Conservation (phyloP, 2,113 vertebrate genomes). For the Rynchops niger region DNA sequence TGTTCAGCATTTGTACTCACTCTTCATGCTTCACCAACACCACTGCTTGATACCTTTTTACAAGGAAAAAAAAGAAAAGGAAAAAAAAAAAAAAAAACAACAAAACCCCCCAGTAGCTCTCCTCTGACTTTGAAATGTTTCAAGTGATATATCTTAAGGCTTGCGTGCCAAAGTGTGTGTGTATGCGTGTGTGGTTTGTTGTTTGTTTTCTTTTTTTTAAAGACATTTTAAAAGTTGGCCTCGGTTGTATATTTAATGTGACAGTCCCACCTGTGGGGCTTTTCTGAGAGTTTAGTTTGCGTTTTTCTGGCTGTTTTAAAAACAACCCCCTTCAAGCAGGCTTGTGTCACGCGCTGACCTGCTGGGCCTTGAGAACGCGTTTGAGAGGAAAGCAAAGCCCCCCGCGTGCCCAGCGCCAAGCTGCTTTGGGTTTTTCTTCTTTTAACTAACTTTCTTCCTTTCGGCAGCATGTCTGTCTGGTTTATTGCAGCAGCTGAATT, state of each 20-base stretch:
- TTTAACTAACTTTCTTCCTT: background rate
- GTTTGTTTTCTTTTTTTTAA: slow-evolving; percentile 4
- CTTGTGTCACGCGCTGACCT: background rate
- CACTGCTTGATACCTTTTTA: slow-evolving; percentile 39
- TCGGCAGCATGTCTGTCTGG: background rate
- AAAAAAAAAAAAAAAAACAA: no score
- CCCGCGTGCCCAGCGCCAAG: accelerated
- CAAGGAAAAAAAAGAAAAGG: background rate
- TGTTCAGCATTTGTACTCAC: slow-evolving; percentile 27
- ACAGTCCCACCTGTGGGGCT: background rate
- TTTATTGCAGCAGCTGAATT: slow-evolving; percentile 1
- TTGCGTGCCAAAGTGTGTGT: slow-evolving; percentile 72
- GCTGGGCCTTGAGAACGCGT: background rate
- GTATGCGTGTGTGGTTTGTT: background rate
- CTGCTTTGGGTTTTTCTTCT: background rate
- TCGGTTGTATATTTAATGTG: slow-evolving; percentile 11
- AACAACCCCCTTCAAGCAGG: background rate
- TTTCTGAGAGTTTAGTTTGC: background rate
- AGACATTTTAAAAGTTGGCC: slow-evolving; percentile 46
- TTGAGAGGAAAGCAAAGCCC: background rate
- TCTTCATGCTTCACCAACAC: slow-evolving; percentile 51
- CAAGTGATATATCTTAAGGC: slow-evolving; percentile 53
- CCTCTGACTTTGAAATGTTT: slow-evolving; percentile 29
- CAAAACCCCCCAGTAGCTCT: background rate
- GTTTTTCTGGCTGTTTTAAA: slow-evolving; percentile 27